phyloP scores from a whole-genome alignment of 2,888 invertebrate species.

The Fragum fragum region DNA sequence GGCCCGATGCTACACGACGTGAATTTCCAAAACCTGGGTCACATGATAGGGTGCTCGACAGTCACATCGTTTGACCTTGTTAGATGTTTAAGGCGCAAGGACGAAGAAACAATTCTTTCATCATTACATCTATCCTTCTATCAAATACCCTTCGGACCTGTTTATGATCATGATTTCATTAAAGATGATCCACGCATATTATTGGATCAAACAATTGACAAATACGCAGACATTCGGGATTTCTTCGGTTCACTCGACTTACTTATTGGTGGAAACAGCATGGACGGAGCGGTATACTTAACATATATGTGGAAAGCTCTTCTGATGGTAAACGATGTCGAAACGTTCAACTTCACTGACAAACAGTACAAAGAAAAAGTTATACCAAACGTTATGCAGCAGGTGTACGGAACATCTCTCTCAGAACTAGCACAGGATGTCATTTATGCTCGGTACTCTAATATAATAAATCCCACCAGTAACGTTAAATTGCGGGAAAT shows the following conservation, averaged over 20 bases:
- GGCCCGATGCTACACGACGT: background rate
- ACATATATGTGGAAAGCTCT: conserved; percentile 41
- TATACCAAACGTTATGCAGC: conserved; percentile 32
- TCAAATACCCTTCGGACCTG: conserved; percentile 42
- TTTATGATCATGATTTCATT: conserved; percentile 40
- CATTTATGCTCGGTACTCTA: conserved; percentile 32
- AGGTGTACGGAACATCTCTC: conserved; percentile 22
- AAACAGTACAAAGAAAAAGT: conserved; percentile 8
- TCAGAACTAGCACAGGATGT: conserved; percentile 23
- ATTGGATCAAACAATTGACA: conserved; percentile 8
- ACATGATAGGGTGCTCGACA: conserved; percentile 31
- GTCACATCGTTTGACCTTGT: conserved; percentile 27
- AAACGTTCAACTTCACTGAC: conserved; percentile 25
- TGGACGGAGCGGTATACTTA: conserved; percentile 47
- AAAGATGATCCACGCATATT: conserved; percentile 33
- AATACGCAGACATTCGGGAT: conserved; percentile 17
- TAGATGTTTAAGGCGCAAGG: conserved; percentile 32
- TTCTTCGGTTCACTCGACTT: conserved; percentile 33
- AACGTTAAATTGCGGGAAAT: conserved; percentile 22
- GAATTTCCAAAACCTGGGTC: conserved; percentile 22
- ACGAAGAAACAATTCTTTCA: conserved; percentile 18
- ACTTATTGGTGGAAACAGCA: conserved; percentile 40
- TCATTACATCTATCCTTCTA: conserved; percentile 29
- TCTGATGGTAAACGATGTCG: conserved; percentile 24
- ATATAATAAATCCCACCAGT: conserved; percentile 11